Conservation (phyloP, 1,140 invertebrate species). For the Drosophila repletoides region DNA sequence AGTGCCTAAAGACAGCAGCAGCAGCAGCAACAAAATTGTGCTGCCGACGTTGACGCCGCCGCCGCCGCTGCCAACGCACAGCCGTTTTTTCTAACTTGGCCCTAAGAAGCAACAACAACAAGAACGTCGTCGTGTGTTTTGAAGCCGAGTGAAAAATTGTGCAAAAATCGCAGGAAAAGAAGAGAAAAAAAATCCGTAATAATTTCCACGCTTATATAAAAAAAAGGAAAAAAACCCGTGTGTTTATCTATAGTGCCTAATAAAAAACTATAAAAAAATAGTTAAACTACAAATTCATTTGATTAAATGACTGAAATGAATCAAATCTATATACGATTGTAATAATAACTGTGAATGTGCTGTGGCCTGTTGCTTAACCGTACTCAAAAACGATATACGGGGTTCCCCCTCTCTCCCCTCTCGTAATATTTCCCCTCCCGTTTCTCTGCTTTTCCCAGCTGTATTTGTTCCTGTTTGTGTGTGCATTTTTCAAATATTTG, state of each 20-base stretch:
- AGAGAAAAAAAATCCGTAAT: conserved; percentile 33
- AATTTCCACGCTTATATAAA: conserved; percentile 34
- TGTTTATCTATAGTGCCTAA: conserved; percentile 27
- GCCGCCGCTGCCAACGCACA: conserved; percentile 42
- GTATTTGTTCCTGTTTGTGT: conserved; percentile 33
- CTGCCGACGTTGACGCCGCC: conserved; percentile 44
- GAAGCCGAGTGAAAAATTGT: conserved; percentile 31
- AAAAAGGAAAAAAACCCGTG: not conserved
- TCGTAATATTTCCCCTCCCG: too few relatives aligned
- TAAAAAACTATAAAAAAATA: conserved; percentile 16
- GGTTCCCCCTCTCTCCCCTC: not conserved
- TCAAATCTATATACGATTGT: too few relatives aligned
- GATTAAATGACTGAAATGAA: conserved; percentile 19
- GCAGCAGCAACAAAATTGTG: conserved; percentile 44
- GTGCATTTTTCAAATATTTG: conserved; percentile 75
- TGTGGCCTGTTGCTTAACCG: not conserved
- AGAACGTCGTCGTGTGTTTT: conserved; percentile 33
- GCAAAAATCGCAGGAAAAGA: conserved; percentile 45
- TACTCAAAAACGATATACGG: conserved; percentile 4
- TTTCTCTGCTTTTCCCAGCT: conserved; percentile 14
- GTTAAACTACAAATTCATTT: conserved; percentile 28
- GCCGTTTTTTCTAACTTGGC: conserved; percentile 58
- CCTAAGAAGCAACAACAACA: conserved; percentile 42
- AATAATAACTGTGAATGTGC: conserved; percentile 8
- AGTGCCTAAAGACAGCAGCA: conserved; percentile 36